Evolutionary conservation across 2,888 invertebrate genomes (phyloP).

Genomic region (Polylopha cassiicola): DNA sequence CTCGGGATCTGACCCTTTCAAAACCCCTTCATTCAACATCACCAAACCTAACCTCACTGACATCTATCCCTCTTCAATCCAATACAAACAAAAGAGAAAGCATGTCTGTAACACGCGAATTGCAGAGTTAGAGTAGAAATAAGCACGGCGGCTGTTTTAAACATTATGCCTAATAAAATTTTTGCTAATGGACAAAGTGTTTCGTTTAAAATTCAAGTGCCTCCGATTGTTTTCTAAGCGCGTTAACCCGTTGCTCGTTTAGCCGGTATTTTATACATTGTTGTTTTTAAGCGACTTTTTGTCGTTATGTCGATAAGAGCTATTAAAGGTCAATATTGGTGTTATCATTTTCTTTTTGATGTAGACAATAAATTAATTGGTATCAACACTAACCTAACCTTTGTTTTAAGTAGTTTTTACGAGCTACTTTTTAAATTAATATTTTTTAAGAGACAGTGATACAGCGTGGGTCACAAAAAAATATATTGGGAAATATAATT

Average conservation of each 20-base stretch:
- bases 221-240: constrained; percentile 8
- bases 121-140: background rate
- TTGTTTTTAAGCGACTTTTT: constrained; percentile 10
- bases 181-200: constrained; percentile 22
- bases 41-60: background rate
- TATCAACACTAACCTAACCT: too few species aligned
- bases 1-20: constrained; percentile 11
- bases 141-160: constrained; percentile 15
- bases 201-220: constrained; percentile 23
- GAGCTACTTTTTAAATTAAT: too few species aligned
- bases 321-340: too few species aligned
- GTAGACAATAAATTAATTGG: too few species aligned
- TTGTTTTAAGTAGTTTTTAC: too few species aligned
- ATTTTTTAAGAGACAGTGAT: too few species aligned
- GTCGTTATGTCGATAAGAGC: too few species aligned
- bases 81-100: constrained; percentile 3
- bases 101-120: constrained; percentile 6
- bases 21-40: constrained; percentile 3
- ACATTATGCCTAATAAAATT: constrained; percentile 22
- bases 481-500: too few species aligned
- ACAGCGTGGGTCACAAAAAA: too few species aligned
- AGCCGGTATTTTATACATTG: constrained; percentile 8
- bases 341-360: too few species aligned
- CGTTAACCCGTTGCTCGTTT: constrained; percentile 2
- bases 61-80: constrained; percentile 14